These are phyloP conservation scores for Syrrhaptes paradoxus DNA, from an alignment of 2,113 vertebrate genomes.

Conservation along the genomic window DNA sequence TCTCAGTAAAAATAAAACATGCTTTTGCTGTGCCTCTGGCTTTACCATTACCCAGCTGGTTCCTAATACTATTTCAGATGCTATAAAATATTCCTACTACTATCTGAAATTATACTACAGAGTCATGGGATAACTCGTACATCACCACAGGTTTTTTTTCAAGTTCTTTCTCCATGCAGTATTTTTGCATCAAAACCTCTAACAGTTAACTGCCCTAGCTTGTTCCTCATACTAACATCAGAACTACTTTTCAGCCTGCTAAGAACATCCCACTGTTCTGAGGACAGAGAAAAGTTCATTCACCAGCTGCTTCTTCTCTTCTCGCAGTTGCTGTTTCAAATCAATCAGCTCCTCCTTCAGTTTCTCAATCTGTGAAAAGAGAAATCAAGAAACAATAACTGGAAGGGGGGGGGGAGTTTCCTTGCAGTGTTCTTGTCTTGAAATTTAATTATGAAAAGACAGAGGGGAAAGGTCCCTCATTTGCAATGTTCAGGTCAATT, in stretches of 20 bases:
- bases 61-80: neutral
- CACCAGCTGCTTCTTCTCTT: conserved; percentile 79
- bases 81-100: neutral
- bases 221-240: neutral
- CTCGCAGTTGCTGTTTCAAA: conserved; percentile 69
- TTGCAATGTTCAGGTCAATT: neutral
- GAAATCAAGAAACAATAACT: neutral
- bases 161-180: neutral
- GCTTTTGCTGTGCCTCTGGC: neutral
- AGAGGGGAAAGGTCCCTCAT: neutral
- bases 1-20: neutral
- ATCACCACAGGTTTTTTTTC: neutral
- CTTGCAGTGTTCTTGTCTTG: neutral
- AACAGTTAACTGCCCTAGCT: neutral
- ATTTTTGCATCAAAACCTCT: neutral
- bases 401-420: neutral
- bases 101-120: neutral
- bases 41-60: neutral
- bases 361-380: conserved; percentile 73
- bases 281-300: neutral
- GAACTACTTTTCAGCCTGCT: neutral
- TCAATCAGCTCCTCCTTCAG: conserved; percentile 74
- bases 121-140: neutral
- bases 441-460: neutral
- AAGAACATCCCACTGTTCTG: neutral